phyloP scores from a whole-genome alignment of 2,113 vertebrate species.

The Lepus americanus region DNA sequence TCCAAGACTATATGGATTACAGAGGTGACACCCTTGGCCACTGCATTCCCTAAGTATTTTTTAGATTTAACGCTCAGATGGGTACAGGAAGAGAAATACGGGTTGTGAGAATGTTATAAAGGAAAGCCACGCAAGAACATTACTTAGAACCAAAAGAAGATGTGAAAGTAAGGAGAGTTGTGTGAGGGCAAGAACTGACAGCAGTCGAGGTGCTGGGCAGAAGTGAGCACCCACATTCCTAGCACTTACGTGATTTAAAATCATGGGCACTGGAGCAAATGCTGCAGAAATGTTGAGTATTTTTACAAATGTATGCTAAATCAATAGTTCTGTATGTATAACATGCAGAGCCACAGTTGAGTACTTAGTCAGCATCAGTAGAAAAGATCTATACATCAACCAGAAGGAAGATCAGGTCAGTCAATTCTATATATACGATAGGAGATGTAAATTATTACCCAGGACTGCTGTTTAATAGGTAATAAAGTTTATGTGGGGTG shows the following conservation, averaged over 20 bases:
- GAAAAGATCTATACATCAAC: background rate
- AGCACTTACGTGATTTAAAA: background rate
- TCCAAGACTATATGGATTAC: constrained; percentile 96
- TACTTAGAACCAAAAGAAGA: background rate
- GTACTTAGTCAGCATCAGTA: background rate
- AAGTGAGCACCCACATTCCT: background rate
- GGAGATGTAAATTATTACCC: background rate
- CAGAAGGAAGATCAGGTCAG: background rate
- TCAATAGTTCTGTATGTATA: background rate
- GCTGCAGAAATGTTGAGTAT: background rate
- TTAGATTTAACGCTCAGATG: background rate
- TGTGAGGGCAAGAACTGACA: background rate
- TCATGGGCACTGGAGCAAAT: background rate
- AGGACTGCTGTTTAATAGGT: background rate
- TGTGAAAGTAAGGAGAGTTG: background rate
- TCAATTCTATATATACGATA: background rate
- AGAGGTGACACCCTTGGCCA: constrained; percentile 87
- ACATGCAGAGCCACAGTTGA: background rate
- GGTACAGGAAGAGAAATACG: background rate
- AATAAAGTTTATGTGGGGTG: background rate
- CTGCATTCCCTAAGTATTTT: background rate
- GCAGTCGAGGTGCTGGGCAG: background rate
- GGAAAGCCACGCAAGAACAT: background rate
- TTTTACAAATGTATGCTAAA: background rate
- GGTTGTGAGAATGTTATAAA: background rate